These are phyloP conservation scores for Cylindroiulus punctatus DNA, from an alignment of 2,888 invertebrate genomes.

Conservation along the genomic window DNA sequence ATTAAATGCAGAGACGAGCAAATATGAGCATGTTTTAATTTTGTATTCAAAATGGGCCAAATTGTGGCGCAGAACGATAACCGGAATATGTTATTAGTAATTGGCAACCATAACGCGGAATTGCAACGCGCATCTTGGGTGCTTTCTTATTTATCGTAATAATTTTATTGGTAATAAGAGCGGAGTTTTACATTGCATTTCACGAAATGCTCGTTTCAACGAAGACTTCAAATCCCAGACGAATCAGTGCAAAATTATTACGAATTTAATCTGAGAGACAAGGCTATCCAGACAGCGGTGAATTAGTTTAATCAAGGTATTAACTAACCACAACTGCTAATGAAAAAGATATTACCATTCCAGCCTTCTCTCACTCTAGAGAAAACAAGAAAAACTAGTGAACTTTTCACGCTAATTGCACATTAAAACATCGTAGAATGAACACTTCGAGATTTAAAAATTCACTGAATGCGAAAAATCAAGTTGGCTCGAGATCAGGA, in stretches of 20 bases:
- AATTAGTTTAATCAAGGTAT: background rate
- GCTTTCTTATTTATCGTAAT: background rate
- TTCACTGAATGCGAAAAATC: too few relatives aligned
- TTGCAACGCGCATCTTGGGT: background rate
- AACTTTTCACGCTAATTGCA: background rate
- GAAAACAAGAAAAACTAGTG: background rate
- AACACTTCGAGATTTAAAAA: too few relatives aligned
- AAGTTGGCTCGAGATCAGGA: too few relatives aligned
- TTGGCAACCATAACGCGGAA: background rate
- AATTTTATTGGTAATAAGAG: conserved; percentile 8
- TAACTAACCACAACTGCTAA: conserved; percentile 5
- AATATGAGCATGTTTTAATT: background rate
- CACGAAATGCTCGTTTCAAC: background rate
- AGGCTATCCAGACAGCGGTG: background rate
- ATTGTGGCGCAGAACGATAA: background rate
- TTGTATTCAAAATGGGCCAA: background rate
- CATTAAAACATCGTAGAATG: too few relatives aligned
- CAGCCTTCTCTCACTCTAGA: background rate
- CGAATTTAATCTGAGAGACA: background rate
- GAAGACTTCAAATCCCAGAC: background rate
- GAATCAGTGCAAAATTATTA: background rate
- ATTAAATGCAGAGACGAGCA: background rate
- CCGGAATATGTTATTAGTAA: background rate
- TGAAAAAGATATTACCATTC: background rate
- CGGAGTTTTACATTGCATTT: background rate